These are phyloP conservation scores for Stylophora pistillata DNA, from an alignment of 64 coral and sea anemone genomes.

Conservation along the genomic window DNA sequence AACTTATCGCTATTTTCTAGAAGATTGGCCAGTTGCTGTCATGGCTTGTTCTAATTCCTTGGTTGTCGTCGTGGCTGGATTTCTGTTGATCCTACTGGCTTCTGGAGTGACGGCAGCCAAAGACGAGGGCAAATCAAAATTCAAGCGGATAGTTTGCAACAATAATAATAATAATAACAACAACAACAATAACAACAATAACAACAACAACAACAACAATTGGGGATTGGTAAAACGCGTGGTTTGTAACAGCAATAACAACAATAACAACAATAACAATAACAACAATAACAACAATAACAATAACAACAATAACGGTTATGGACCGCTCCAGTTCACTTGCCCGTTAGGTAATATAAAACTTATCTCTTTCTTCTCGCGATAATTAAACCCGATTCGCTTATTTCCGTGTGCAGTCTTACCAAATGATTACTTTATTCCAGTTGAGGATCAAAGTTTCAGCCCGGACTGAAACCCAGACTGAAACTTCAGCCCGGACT, in stretches of 20 bases:
- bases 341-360: not conserved
- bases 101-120: not conserved
- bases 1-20: too few species aligned
- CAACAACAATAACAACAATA: constrained; percentile 26
- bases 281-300: constrained; percentile 9
- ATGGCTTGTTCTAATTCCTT: not conserved
- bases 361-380: too few species aligned
- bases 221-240: constrained; percentile 4
- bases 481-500: too few species aligned
- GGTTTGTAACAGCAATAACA: constrained; percentile 6
- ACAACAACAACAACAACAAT: constrained; percentile 14
- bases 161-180: constrained; percentile 8
- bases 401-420: too few species aligned
- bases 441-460: too few species aligned
- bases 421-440: too few species aligned
- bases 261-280: constrained; percentile 7
- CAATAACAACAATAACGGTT: constrained; percentile 1
- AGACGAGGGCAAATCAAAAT: not conserved
- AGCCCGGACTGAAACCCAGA: too few species aligned
- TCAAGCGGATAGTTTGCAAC: constrained; percentile 1
- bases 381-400: too few species aligned
- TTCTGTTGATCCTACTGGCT: not conserved
- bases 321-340: not conserved
- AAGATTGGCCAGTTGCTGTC: too few species aligned
- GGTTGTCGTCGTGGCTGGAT: not conserved